A percentile compares a stretch with the other conserved stretches of the same genome.
Evolutionary conservation across 2,797 vertebrate genomes (phyloP).

Genomic region (Sarcoramphus papa): DNA sequence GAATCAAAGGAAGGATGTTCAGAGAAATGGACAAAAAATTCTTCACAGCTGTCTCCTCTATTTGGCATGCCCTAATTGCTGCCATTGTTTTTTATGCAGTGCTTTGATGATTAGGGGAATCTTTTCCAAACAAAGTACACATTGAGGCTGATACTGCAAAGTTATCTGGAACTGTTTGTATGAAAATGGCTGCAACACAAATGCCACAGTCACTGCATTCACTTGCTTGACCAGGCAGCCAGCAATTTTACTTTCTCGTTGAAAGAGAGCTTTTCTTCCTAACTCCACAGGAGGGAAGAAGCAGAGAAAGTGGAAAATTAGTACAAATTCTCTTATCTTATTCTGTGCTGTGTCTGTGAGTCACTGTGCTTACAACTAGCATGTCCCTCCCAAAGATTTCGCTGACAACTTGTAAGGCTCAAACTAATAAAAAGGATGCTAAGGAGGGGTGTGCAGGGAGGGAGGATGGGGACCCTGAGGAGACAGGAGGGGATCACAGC

Average conservation of each 20-base stretch:
- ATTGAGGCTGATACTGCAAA: slow-evolving; percentile 21
- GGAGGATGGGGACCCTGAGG: background rate
- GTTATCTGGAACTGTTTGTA: slow-evolving; percentile 19
- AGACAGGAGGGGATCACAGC: background rate
- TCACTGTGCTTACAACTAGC: background rate
- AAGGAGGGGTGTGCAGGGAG: background rate
- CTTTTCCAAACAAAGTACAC: slow-evolving; percentile 27
- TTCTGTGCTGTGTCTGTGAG: background rate
- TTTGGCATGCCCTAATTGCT: slow-evolving; percentile 29
- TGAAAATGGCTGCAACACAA: slow-evolving; percentile 17
- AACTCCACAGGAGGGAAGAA: background rate
- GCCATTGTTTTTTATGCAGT: background rate
- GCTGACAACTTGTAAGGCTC: background rate
- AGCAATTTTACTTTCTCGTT: background rate
- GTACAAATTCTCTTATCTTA: background rate
- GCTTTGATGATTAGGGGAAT: slow-evolving; percentile 22
- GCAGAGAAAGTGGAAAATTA: background rate
- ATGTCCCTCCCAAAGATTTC: background rate
- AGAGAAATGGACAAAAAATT: slow-evolving; percentile 4
- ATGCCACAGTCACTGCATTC: slow-evolving; percentile 13
- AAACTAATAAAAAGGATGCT: background rate
- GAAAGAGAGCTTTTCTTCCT: background rate
- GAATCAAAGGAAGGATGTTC: slow-evolving; percentile 23
- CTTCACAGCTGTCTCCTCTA: slow-evolving; percentile 35
- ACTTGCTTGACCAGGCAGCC: background rate